These are phyloP conservation scores for Rhinatrema bivittatum DNA, from an alignment of 2,797 vertebrate genomes.

Conservation along the genomic window DNA sequence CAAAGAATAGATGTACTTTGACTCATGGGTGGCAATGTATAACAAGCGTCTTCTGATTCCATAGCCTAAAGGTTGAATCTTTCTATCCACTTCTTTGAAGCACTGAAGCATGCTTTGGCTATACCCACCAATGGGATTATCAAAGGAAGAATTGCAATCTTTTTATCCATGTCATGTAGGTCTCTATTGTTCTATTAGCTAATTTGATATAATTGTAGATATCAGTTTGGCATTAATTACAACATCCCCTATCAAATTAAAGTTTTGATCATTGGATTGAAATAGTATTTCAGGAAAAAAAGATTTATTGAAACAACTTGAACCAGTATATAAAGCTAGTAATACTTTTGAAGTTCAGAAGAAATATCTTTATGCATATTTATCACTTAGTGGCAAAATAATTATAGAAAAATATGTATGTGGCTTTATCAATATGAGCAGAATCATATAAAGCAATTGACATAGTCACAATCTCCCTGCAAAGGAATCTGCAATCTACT, in stretches of 20 bases:
- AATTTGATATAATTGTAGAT: conserved; percentile 22
- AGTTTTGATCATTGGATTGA: no score
- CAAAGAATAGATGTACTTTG: conserved; percentile 48
- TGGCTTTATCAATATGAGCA: no score
- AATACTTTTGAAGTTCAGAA: no score
- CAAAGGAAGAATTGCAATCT: conserved; percentile 53
- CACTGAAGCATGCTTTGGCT: conserved; percentile 27
- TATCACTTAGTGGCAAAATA: no score
- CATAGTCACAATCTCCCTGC: no score
- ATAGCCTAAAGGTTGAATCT: conserved; percentile 40
- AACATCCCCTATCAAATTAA: no score
- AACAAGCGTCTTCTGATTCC: conserved; percentile 47
- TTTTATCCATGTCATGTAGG: conserved; percentile 30
- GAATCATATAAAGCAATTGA: no score
- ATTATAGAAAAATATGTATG: no score
- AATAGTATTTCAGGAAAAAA: conserved; percentile 9
- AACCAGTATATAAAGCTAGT: no score
- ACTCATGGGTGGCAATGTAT: conserved; percentile 50
- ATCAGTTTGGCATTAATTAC: no score
- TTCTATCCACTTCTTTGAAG: conserved; percentile 39
- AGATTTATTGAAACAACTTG: conserved; percentile 3
- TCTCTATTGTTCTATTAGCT: conserved; percentile 42
- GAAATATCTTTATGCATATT: no score
- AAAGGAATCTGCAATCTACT: no score
- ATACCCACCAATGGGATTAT: conserved; percentile 47